Base-by-base conservation (phyloP, 2,888 invertebrate genomes). In the Drosophila borborema region DNA sequence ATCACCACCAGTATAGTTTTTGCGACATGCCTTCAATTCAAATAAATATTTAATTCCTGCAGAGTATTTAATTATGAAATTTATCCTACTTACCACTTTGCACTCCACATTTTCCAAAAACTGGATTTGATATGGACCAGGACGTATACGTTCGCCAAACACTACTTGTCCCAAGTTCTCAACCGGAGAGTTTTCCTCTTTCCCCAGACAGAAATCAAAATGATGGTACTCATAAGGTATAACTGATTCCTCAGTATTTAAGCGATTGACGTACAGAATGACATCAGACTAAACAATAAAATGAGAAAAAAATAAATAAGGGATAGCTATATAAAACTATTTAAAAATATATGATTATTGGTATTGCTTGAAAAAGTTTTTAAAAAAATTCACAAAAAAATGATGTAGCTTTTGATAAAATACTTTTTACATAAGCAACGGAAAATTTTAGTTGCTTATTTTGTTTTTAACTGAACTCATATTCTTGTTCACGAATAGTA, bases 141-240 rank as follows among this genome's bases (percentile, higher is more conserved):
- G 97, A 62, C 98, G 94, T 91, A 99, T 99, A 89, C 99, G 95
- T 94, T 99, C 99, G n/a, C 99, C 99, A 93, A 99, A 99, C 0
- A 99, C 97, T 45, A 99, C 99, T 94, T 99, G 99, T 1, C 99
- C 99, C 61, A 99, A 95, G 91, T 99, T 99, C 93, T 99, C 99
- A 1, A 98, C 98, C 0, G 99, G 99, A 0, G 98, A 98, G 82
- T 96, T 95, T 36, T 95, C 95, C 76, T 96, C 96, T 84, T 96
- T 95, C 6, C 95, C 94, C 28, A 95, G 92, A 93, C 99, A 99
- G 93, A 99, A 99, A 93, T 99, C 99, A 93, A 99, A 99, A 92
- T 98, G 97, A 92, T 97, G 96, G 92, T 99, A 99, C 93, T 99
- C 99, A 94, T 98, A 99, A 0, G 99, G 99, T 91, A 99, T 98